These are phyloP conservation scores for Gari tellinella DNA, from an alignment of 2,888 invertebrate genomes.

Conservation along the genomic window DNA sequence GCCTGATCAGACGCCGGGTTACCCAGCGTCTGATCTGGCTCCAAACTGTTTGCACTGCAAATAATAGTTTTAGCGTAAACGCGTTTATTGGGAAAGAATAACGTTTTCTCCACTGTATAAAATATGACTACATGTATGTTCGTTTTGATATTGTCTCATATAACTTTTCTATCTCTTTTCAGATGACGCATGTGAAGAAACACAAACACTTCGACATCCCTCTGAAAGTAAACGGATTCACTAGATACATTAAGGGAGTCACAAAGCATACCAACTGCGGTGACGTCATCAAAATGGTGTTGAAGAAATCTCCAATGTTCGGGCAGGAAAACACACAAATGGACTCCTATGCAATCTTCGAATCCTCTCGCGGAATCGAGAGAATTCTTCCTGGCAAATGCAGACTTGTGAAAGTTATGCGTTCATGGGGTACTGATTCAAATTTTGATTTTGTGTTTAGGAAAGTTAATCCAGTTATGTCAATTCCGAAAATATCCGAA, in stretches of 20 bases:
- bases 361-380: slow-evolving; percentile 55
- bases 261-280: slow-evolving; percentile 53
- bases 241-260: slow-evolving; percentile 47
- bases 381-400: slow-evolving; percentile 49
- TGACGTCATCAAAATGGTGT: slow-evolving; percentile 60
- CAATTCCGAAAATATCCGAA: slow-evolving; percentile 48
- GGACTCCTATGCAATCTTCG: slow-evolving; percentile 49
- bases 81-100: too few relatives aligned
- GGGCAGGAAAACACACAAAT: slow-evolving; percentile 19
- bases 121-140: neutral
- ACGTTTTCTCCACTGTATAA: too few relatives aligned
- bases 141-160: too few relatives aligned
- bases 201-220: slow-evolving; percentile 37
- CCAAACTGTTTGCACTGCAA: too few relatives aligned
- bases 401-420: slow-evolving; percentile 44
- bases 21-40: too few relatives aligned
- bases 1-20: too few relatives aligned
- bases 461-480: slow-evolving; percentile 37
- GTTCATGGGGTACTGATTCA: slow-evolving; percentile 49
- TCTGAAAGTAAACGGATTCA: slow-evolving; percentile 28
- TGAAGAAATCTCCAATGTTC: slow-evolving; percentile 31
- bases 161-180: slow-evolving; percentile 27
- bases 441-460: slow-evolving; percentile 46
- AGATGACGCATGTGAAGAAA: slow-evolving; percentile 39
- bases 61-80: too few relatives aligned